These are phyloP conservation scores for Cathartes aura DNA, from an alignment of 2,113 vertebrate species.

Conservation along the genomic window DNA sequence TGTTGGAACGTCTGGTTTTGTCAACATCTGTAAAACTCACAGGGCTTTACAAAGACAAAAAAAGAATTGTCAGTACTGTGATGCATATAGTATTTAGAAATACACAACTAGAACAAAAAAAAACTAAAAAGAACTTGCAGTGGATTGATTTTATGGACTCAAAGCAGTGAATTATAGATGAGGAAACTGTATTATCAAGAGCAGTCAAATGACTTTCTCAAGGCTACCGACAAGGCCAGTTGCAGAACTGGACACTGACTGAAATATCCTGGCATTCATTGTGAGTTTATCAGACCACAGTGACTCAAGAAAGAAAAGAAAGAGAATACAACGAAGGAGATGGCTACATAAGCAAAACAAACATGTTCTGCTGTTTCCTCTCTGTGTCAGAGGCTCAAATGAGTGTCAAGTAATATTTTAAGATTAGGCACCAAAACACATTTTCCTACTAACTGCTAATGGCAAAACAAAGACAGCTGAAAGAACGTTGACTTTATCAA, in stretches of 20 bases:
- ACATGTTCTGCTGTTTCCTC: background rate
- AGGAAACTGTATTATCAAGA: background rate
- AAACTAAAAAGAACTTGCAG: background rate
- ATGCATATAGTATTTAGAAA: background rate
- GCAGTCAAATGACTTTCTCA: background rate
- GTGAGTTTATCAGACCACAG: background rate
- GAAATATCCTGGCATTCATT: background rate
- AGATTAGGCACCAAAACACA: background rate
- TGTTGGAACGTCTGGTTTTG: background rate
- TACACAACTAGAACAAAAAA: background rate
- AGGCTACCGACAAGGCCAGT: background rate
- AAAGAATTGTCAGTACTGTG: background rate
- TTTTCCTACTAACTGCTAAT: background rate
- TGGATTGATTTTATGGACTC: background rate
- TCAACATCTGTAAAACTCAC: background rate
- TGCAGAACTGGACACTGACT: background rate
- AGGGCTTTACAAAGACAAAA: background rate
- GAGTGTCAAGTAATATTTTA: background rate
- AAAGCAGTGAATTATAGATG: background rate
- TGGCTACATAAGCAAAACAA: background rate
- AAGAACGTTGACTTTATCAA: background rate
- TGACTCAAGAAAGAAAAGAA: background rate
- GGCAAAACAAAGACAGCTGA: background rate
- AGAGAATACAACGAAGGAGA: background rate
- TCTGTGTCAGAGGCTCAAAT: background rate